Evolutionary conservation across 2,113 vertebrate species (phyloP), one percentile per base, ranked within the genome.

Genomic region (Corythaixoides concolor): DNA sequence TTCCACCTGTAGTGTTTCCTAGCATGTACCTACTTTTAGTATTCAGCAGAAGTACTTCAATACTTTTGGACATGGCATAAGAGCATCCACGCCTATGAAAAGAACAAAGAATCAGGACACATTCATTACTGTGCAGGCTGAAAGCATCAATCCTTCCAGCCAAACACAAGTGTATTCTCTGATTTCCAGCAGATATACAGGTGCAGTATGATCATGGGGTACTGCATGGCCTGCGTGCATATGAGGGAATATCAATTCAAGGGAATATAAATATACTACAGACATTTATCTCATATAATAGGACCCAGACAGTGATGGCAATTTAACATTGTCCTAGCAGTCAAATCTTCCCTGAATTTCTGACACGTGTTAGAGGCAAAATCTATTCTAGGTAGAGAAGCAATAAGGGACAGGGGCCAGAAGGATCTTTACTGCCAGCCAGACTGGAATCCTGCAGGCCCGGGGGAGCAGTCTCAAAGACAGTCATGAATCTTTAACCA

Each of bases 401-500:
- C 63, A 87, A 89, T 76, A 89, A 91, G 50, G 22, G 74, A 77
- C 20, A 79, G 47, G 11, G 84, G 50, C 91, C 89, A 93, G 91
- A 89, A 96, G 37, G 45, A 84, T 87, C 64, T 81, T 94, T 75
- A 50, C 64, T 89, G 86, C 60, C 90, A 96, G 84, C 35, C 81
- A 92, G 70, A 64, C 74, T 94, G 55, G 84, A 94, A 91, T 89
- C 95, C 84, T 91, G 84, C 77, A 94, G 92, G 84, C 91, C 69
- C 59, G 0, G 8, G 89, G 89, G 95, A 93, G 23, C 49, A 84
- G 86, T 56, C 84, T 90, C 90, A 91, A 75, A 95, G 89, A 70
- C 20, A 70, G 83, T 91, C 92, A 94, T 97, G 90, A 95, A 95
- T 94, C 94, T 97, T 96, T 97, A 95, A 97, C 86, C 83, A 93